These are phyloP conservation scores for Salvelinus sp. DNA, from an alignment of 2,113 vertebrate species.

Conservation along the genomic window DNA sequence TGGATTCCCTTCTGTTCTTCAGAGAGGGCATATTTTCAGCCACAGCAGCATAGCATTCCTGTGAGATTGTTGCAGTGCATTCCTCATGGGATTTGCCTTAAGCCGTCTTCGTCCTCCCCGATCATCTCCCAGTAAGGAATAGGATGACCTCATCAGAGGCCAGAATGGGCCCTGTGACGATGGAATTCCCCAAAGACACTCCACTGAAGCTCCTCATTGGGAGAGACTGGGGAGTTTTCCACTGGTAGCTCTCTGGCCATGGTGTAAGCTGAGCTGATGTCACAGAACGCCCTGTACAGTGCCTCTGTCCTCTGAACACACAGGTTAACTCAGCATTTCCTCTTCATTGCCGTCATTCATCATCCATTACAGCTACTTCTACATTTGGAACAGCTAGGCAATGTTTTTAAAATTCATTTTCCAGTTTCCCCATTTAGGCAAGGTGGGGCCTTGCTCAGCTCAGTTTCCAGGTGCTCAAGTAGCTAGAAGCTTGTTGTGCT, in stretches of 20 bases:
- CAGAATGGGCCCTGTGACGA: neutral
- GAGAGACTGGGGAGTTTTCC: neutral
- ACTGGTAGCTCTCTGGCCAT: neutral
- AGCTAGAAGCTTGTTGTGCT: no score
- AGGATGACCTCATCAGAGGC: conserved; percentile 26
- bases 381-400: no score
- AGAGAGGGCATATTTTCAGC: no score
- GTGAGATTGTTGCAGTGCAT: conserved; percentile 42
- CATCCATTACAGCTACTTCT: no score
- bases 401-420: no score
- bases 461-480: no score
- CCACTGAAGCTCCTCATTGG: neutral
- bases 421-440: no score
- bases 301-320: neutral
- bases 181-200: neutral
- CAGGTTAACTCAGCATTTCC: neutral
- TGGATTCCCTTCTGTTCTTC: no score
- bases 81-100: conserved; percentile 19
- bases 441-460: no score
- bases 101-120: neutral
- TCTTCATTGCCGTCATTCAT: no score
- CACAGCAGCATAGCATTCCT: conserved; percentile 34
- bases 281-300: neutral
- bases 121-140: neutral
- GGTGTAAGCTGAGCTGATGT: neutral